Evolutionary conservation across 2,797 vertebrate species (phyloP).

Genomic region (Tenualosa thibaudeaui): DNA sequence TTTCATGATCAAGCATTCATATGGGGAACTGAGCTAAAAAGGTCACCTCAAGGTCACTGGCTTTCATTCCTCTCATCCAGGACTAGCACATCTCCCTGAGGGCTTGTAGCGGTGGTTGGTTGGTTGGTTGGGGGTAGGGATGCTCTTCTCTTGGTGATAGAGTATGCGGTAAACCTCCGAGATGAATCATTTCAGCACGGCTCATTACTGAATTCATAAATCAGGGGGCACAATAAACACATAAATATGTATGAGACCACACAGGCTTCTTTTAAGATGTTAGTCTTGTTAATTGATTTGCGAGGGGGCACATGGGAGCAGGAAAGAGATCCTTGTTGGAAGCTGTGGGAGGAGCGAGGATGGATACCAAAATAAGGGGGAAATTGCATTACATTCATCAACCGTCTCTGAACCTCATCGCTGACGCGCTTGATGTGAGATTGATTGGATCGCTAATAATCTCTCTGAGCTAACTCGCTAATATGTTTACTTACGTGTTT

Average conservation of each 20-base stretch:
- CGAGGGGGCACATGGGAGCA: conserved; percentile 45
- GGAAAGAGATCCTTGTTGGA: conserved; percentile 55
- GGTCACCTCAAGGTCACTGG: conserved; percentile 12
- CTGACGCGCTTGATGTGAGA: conserved; percentile 40
- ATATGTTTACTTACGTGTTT: conserved; percentile 5
- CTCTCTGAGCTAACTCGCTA: conserved; percentile 10
- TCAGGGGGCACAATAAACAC: conserved; percentile 61
- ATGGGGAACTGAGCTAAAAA: not conserved
- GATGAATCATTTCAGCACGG: conserved; percentile 13
- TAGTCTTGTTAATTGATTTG: conserved; percentile 73
- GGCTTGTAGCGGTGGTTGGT: not conserved
- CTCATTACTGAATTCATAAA: conserved; percentile 22
- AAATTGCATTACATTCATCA: conserved; percentile 31
- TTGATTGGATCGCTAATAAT: conserved; percentile 41
- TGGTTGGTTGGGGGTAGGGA: not conserved
- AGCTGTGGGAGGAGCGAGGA: not conserved
- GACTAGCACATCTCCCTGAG: not conserved
- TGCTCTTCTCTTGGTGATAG: not conserved
- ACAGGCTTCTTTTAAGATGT: conserved; percentile 64
- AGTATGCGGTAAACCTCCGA: not conserved
- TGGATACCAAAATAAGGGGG: not conserved
- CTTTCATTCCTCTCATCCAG: not conserved
- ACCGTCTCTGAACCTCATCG: conserved; percentile 40
- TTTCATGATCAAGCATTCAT: not conserved
- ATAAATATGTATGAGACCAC: conserved; percentile 77